Evolutionary conservation across 2,888 invertebrate species (phyloP), one percentile per base, ranked within the genome.

Genomic region (Cyaniris semiargus): DNA sequence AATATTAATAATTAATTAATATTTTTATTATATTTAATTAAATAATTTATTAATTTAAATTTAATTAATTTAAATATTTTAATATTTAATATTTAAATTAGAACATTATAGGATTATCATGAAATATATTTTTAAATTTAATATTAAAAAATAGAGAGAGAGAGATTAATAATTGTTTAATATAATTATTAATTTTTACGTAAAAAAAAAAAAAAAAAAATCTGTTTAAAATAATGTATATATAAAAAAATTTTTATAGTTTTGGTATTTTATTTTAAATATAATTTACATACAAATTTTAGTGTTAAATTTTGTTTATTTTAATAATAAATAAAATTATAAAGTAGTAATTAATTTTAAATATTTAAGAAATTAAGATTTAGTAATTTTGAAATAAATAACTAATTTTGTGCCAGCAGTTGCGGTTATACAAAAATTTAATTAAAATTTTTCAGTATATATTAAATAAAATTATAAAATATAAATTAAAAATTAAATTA

Each of bases 341-440:
- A 78, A 72, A 21, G 72, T 79, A 81, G 78, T 91, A 89, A 88
- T 88, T 89, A 89, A 83, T 88, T 84, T 92, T 93, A 89, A 86
- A 86, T 72, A 94, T 95, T 94, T 94, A 95, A 92, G 91, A 91
- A 94, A 93, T 94, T 95, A 94, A 94, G 95, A 92, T 94, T 95
- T 95, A 94, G 90, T 93, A 95, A 94, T 92, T 90, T 90, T 84
- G 84, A 85, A 88, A 95, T 91, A 94, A 94, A 91, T 94, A 93
- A 95, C 94, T 87, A 95, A 95, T 92, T 94, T 95, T 95, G 95
- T 95, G 95, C 95, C 95, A 96, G 95, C 95, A 95, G 94, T 94
- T 94, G 95, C 95, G 96, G 95, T 95, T 95, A 96, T 84, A 95
- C 95, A 95, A 93, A 93, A 92, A 85, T 94, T 94, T 88, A 92